Evolutionary conservation across 2,888 invertebrate species (phyloP), one percentile per base, ranked within the genome.

Genomic region (Trichogramma evanescens): DNA sequence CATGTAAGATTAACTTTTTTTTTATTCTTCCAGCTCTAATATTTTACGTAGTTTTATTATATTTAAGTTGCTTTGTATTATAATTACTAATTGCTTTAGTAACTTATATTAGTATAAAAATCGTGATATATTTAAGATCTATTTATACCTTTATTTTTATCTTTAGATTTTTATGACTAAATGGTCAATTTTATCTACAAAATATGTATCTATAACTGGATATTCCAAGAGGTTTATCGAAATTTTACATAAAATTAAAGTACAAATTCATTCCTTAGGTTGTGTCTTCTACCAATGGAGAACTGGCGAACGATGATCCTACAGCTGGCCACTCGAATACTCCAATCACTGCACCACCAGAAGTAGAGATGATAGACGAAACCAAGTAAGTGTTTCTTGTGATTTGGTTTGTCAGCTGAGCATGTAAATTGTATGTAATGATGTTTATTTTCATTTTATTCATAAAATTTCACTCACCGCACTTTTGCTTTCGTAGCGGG

Each of bases 251-350:
- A 48, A 51, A 65, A 39, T 38, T 54, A 39, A 54, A 46, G 26
- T 26, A 26, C 26, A 26, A 26, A n/a, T 59, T 53, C 56, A 10
- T 6, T 54, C 13, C 1, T 7, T 57, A 94, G 93, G 96, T 97
- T 84, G 95, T 97, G 76, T 95, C 94, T 81, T 96, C 96, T 67
- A 95, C 95, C 68, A 96, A 96, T 81, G 96, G 95, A 71, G 95
- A 95, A 83, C 82, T 95, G 73, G 93, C 92, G 68, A 89, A 91
- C 68, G 96, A 96, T 80, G 96, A 96, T 82, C 95, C 95, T 41
- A 94, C 93, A 59, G 95, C 94, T 65, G 95, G 95, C 65, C 95
- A 95, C 82, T 95, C 95, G 80, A 95, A 95, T 82, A 95, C 95
- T 73, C 96, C 96, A 69, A 96, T 96, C 79, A 93, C 95, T 69